Base-by-base conservation (phyloP, 2,888 invertebrate species). In the Noctua comes region DNA sequence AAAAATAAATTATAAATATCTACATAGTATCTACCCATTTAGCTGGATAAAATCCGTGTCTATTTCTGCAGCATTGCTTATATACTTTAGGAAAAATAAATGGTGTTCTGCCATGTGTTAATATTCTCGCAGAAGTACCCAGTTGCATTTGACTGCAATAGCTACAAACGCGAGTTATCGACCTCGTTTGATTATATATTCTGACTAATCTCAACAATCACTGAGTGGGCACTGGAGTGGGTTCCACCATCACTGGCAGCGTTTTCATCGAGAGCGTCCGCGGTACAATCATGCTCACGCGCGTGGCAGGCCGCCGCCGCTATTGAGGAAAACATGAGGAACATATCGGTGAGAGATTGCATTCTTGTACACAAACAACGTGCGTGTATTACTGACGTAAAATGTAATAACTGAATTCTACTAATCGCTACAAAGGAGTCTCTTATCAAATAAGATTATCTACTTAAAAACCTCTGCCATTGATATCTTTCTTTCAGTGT, bases 391-490 rank as follows among this genome's bases (percentile, higher is more conserved):
- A 85, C 72, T 87, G 79, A 75, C 82, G 84, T 86, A 80, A 83
- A 86, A 86, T 77, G 82, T 73, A 89, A 89, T 93, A 93, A 93
- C 92, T 93, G 92, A 91, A 93, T 92, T 87, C 91, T 91, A 92
- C 90, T 95, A 96, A 96, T 96, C 94, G 90, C 89, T 91, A 87
- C 84, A 91, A 91, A 90, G 89, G 86, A 87, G 88, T 89, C 90
- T 90, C 94, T 96, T 96, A 96, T 96, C 96, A 94, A 93, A 90
- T 93, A 93, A 94, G 95, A 96, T 96, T 95, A 95, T 95, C 95
- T 93, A 91, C 92, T 95, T 96, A 95, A 95, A 95, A 96, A 95
- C 94, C 93, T 90, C 91, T 90, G 91, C 88, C 92, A 89, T 92
- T 94, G 92, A 92, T 94, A 94, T 93, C 90, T 92, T 92, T 90